Percentiles rank a stretch among this genome's conserved stretches.
Evolutionary conservation across 2,113 vertebrate genomes (phyloP).

Genomic region (Stegastes partitus): DNA sequence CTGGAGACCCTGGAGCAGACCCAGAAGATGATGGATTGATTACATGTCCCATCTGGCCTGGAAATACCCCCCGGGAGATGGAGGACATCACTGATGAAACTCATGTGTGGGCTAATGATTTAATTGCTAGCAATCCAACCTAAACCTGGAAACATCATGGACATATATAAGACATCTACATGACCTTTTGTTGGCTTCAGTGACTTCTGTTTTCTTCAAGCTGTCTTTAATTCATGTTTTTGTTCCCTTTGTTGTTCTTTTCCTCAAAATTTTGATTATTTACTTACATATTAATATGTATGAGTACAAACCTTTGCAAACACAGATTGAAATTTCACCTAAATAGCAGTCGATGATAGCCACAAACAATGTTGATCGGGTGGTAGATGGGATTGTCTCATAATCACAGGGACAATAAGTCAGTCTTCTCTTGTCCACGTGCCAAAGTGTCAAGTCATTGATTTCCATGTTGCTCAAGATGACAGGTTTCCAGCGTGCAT

Average conservation of each 20-base stretch:
- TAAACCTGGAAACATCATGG: background rate
- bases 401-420: background rate
- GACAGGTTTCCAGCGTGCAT: background rate
- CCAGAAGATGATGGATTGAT: constrained; percentile 34
- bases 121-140: background rate
- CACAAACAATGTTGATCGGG: background rate
- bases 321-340: background rate
- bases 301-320: background rate
- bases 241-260: background rate
- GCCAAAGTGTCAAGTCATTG: background rate
- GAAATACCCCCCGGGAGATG: constrained; percentile 3
- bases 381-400: background rate
- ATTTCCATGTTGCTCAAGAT: background rate
- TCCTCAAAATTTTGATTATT: background rate
- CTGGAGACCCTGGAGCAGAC: constrained; percentile 36
- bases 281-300: background rate
- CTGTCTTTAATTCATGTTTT: background rate
- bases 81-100: background rate
- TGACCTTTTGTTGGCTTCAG: background rate
- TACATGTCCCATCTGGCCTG: constrained; percentile 30
- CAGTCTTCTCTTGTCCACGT: background rate
- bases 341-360: background rate
- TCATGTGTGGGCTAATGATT: constrained; percentile 3
- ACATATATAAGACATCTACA: background rate
- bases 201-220: too few relatives aligned